Evolutionary conservation across 2,113 vertebrate genomes (phyloP).

Genomic region (Brevimyrus niger): DNA sequence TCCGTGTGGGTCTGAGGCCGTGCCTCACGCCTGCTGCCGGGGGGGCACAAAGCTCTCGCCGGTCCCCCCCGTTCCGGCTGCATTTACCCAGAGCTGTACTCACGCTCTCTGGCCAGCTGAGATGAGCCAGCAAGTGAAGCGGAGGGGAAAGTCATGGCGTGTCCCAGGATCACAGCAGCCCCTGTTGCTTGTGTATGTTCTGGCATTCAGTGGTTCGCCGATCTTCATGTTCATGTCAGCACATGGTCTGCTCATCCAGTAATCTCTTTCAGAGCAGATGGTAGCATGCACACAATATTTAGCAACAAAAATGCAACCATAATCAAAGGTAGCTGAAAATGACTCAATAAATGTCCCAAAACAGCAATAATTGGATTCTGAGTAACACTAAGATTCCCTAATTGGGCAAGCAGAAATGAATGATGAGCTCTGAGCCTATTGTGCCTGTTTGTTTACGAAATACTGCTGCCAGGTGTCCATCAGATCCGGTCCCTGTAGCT

Average conservation of each 20-base stretch:
- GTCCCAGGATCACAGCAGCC: background rate
- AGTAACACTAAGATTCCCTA: background rate
- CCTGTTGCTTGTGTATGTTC: background rate
- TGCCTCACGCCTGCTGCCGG: background rate
- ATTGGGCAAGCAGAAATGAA: background rate
- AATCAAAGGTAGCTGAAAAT: background rate
- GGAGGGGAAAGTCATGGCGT: background rate
- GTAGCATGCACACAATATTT: background rate
- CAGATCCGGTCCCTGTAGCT: constrained; percentile 42
- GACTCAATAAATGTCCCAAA: background rate
- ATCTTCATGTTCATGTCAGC: background rate
- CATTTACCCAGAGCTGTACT: background rate
- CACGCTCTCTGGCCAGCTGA: background rate
- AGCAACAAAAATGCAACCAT: background rate
- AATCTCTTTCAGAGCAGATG: background rate
- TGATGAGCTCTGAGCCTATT: constrained; percentile 53
- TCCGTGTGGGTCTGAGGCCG: background rate
- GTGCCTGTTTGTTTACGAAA: constrained; percentile 53
- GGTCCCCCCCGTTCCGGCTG: background rate
- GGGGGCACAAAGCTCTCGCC: background rate
- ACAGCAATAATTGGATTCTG: background rate
- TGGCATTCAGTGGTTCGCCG: background rate
- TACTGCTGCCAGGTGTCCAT: constrained; percentile 19
- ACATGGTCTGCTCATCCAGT: background rate
- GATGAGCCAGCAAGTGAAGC: background rate